Evolutionary conservation across 2,113 vertebrate species (phyloP).

Genomic region (Pedetes capensis): DNA sequence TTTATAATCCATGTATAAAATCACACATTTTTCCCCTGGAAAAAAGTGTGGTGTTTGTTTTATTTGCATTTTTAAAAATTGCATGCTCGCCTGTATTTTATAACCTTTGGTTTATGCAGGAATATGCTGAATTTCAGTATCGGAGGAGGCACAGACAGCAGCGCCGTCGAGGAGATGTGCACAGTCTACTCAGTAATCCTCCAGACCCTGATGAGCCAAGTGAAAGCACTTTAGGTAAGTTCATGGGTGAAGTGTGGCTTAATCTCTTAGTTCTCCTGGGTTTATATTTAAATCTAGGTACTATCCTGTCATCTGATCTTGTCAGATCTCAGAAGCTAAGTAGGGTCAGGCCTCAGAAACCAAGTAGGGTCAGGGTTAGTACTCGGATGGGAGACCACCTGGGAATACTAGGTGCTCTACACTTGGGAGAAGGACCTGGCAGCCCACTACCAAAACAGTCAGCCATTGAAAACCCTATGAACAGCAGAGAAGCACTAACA

Average conservation of each 20-base stretch:
- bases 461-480: no score
- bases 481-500: no score
- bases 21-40: constrained; percentile 75
- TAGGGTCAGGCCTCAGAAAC: no score
- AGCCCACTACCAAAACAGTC: no score
- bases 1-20: constrained; percentile 84
- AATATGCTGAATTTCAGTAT: constrained; percentile 99
- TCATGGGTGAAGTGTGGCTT: not conserved
- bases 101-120: constrained; percentile 90
- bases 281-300: not conserved
- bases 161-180: constrained; percentile 92
- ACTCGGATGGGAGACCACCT: no score
- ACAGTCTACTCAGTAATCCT: constrained; percentile 92
- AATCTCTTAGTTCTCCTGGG: not conserved
- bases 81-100: constrained; percentile 86
- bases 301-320: no score
- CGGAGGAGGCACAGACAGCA: constrained; percentile 94
- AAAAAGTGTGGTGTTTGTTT: constrained; percentile 72
- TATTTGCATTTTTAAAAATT: constrained; percentile 76
- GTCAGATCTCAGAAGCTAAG: no score
- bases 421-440: no score
- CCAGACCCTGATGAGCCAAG: constrained; percentile 90
- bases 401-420: no score
- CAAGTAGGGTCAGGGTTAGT: no score
- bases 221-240: constrained; percentile 89